Evolutionary conservation across 2,888 invertebrate genomes (phyloP).

Genomic region (Ormyrus nitidulus): DNA sequence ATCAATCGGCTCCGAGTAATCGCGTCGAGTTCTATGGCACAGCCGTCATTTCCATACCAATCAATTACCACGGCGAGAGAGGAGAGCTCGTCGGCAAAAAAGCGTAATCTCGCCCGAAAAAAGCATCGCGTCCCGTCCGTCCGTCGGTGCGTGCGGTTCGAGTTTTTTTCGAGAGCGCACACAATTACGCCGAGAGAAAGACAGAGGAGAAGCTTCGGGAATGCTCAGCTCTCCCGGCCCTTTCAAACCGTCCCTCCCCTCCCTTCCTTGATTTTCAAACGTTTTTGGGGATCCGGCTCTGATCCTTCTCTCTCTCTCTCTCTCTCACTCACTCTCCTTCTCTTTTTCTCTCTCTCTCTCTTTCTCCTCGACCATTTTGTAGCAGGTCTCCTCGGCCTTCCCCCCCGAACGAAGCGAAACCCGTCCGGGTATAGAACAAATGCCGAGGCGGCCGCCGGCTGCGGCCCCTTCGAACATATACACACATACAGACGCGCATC

Average conservation of each 20-base stretch:
- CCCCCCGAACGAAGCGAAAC: conserved; percentile 18
- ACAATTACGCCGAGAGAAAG: conserved; percentile 30
- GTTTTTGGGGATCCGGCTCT: background rate
- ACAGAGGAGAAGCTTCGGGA: conserved; percentile 41
- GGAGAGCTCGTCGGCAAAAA: conserved; percentile 15
- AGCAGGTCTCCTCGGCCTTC: conserved; percentile 42
- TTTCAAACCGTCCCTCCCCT: conserved; percentile 26
- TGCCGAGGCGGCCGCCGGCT: conserved; percentile 18
- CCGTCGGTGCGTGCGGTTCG: conserved; percentile 19
- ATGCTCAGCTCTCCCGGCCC: conserved; percentile 29
- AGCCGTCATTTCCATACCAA: too few relatives aligned
- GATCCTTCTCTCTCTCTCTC: conserved; percentile 9
- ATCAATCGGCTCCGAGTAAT: too few relatives aligned
- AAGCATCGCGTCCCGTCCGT: background rate
- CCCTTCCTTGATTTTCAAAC: background rate
- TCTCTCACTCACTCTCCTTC: conserved; percentile 9
- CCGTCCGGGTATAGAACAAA: conserved; percentile 23
- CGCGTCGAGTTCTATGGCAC: too few relatives aligned
- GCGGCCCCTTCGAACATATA: background rate
- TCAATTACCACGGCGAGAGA: background rate
- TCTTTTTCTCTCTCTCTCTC: conserved; percentile 31
- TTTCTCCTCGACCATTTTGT: conserved; percentile 48
- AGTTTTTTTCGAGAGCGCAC: conserved; percentile 18
- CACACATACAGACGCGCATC: background rate
- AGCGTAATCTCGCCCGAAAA: conserved; percentile 11